Evolutionary conservation across 2,888 invertebrate species (phyloP).

Genomic region (Epirrhoe alternata): DNA sequence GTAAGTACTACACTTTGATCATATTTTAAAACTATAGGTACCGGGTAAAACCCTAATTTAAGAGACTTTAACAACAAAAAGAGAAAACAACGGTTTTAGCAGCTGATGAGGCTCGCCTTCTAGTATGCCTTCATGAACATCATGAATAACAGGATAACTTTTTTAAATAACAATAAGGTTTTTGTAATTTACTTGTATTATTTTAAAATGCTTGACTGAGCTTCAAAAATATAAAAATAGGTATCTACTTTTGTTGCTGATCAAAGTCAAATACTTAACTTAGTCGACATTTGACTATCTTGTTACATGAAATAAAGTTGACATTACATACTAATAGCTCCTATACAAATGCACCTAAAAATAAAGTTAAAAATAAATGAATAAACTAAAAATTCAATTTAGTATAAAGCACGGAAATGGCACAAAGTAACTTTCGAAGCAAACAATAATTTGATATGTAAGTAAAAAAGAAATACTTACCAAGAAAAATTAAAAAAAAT

Average conservation of each 20-base stretch:
- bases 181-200: no score
- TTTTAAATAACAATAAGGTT: no score
- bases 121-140: no score
- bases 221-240: no score
- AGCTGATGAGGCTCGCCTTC: no score
- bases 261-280: not conserved
- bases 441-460: slow-evolving; percentile 10
- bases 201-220: no score
- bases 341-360: slow-evolving; percentile 10
- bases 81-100: no score
- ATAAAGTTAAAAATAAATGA: slow-evolving; percentile 1
- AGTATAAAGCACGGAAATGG: slow-evolving; percentile 37
- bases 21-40: not conserved
- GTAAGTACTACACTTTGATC: not conserved
- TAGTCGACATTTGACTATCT: no score
- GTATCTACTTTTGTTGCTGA: not conserved
- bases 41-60: no score
- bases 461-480: no score
- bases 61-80: no score
- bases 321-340: slow-evolving; percentile 7
- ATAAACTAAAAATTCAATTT: slow-evolving; percentile 1
- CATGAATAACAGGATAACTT: no score
- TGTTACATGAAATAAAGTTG: not conserved
- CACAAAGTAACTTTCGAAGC: slow-evolving; percentile 26
- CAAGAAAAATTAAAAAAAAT: not conserved